Conservation (phyloP, 2,113 vertebrate genomes). For the Melanotaenia duboulayi region DNA sequence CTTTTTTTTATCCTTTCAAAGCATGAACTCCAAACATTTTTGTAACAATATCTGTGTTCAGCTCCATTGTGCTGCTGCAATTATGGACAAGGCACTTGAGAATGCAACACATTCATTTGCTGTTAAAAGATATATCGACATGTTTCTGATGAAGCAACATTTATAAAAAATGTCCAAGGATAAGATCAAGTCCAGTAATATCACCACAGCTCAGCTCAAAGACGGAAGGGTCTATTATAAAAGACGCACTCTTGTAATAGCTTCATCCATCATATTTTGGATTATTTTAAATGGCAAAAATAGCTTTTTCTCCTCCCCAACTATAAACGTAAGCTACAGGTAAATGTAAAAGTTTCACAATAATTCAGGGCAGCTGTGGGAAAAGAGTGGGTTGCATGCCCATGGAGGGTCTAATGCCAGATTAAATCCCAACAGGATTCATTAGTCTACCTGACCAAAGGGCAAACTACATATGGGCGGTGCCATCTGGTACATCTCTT, state of each 20-base stretch:
- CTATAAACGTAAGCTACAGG: conserved; percentile 51
- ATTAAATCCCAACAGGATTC: conserved; percentile 78
- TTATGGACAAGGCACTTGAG: not conserved
- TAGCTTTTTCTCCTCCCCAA: conserved; percentile 11
- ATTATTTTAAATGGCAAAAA: conserved; percentile 23
- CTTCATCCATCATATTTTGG: not conserved
- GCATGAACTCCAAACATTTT: not conserved
- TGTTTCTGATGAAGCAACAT: not conserved
- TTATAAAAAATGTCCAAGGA: not conserved
- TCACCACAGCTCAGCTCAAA: not conserved
- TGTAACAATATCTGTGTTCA: not conserved
- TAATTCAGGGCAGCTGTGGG: conserved; percentile 55
- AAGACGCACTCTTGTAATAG: not conserved
- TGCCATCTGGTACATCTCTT: conserved; percentile 76
- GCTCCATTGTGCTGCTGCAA: not conserved
- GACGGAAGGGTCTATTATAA: not conserved
- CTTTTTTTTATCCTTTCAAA: not conserved
- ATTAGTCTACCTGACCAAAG: conserved; percentile 83
- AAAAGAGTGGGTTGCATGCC: conserved; percentile 55
- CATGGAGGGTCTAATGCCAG: conserved; percentile 66
- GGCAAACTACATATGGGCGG: conserved; percentile 75
- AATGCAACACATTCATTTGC: not conserved
- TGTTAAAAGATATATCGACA: not conserved
- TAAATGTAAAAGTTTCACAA: conserved; percentile 40
- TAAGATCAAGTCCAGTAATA: not conserved